Evolutionary conservation across 2,797 vertebrate genomes (phyloP), one percentile per base, ranked within the genome.

Genomic region (Sebastes minor): DNA sequence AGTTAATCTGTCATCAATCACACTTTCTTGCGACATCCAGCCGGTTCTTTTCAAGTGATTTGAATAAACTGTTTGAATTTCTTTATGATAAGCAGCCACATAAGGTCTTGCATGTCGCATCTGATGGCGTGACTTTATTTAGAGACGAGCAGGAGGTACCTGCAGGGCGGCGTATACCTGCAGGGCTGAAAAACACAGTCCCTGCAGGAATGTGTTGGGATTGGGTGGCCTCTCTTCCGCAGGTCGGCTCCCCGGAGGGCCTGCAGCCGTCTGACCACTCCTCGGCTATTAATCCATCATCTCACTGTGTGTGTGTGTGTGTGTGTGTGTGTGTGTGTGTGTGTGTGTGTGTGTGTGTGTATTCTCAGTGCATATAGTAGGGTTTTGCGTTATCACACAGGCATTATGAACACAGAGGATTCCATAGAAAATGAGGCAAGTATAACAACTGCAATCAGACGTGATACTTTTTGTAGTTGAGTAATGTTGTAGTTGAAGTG

Each of bases 1-100:
- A 65, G 63, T 86, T 85, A 80, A 85, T 79, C 65, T 71, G 30
- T 60, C 81, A 88, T 94, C 81, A 84, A 81, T 90, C 92, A 86
- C 25, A 22, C 81, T 83, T 78, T 49, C 62, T 86, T 71, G 27
- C 74, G 55, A 60, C 6, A 61, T 52, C 83, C 27, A 10, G 25
- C 6, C n/a, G 32, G 25, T 60, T 81, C 68, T 62, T 38, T 30
- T 67, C 53, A 79, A 25, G 13, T 35, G n/a, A 76, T 81, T 81
- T 79, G 16, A 82, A 80, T 71, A 69, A 78, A 55, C 28, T n/a
- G 25, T 80, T 33, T 66, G 46, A 25, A 57, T 85, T 38, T 82
- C 46, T 86, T 46, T 68, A 65, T 76, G 52, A 70, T 76, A 55
- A 86, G 56, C 55, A 66, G 66, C 74, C 59, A 63, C 65, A 59